These are phyloP conservation scores for Sipha flava DNA, from an alignment of 1,140 invertebrate species.

Conservation along the genomic window DNA sequence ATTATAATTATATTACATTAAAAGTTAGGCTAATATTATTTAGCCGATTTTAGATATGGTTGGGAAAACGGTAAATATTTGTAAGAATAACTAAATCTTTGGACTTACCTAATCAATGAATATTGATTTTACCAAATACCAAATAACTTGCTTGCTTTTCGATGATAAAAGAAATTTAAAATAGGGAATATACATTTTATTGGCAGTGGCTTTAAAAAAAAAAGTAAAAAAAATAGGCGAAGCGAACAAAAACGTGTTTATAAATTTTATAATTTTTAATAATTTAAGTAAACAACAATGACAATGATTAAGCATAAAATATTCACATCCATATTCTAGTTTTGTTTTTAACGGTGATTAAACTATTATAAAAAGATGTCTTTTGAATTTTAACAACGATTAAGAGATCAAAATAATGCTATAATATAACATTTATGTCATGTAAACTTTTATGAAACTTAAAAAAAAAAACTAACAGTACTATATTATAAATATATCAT, in stretches of 20 bases:
- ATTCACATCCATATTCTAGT: not conserved
- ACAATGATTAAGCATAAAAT: constrained; percentile 18
- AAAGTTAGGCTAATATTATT: not conserved
- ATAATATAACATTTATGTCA: constrained; percentile 3
- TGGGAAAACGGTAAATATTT: not conserved
- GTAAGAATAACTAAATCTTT: not conserved
- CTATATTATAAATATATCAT: not conserved
- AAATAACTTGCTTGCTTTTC: not conserved
- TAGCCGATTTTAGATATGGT: not conserved
- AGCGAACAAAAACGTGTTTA: constrained; percentile 24
- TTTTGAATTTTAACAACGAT: constrained; percentile 19
- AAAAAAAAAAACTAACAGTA: constrained; percentile 24
- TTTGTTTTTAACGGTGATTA: not conserved
- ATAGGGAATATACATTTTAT: not conserved
- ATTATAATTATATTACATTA: not conserved
- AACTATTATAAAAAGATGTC: constrained; percentile 21
- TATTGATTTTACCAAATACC: constrained; percentile 2
- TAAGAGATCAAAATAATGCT: constrained; percentile 16
- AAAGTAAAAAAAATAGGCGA: not conserved
- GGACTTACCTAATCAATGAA: constrained; percentile 21
- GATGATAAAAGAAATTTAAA: not conserved
- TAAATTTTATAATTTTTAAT: constrained; percentile 11
- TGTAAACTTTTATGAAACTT: constrained; percentile 24
- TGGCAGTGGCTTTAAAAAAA: not conserved
- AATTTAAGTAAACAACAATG: constrained; percentile 20